phyloP scores from a whole-genome alignment of 1,140 invertebrate species.

The Acyrthosiphon pisum region DNA sequence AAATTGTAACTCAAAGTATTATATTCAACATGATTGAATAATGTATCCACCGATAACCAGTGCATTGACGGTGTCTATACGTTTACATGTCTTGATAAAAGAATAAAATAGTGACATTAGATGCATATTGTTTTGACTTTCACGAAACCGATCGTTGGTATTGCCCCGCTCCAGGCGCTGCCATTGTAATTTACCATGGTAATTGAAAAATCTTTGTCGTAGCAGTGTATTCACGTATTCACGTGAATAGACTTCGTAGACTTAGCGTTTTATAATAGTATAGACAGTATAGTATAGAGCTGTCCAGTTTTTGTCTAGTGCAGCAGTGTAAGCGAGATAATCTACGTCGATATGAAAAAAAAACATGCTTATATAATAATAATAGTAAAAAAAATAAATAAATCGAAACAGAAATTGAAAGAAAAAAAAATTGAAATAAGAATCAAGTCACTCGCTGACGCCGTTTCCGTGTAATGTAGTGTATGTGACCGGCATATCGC shows the following conservation, averaged over 20 bases:
- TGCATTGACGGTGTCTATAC: neutral
- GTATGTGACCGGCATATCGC: conserved; percentile 2
- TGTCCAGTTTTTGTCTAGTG: neutral
- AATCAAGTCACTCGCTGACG: neutral
- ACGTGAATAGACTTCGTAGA: neutral
- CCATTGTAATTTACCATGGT: no score
- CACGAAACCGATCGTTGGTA: neutral
- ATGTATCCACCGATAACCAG: no score
- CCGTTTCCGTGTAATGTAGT: neutral
- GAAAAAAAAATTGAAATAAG: neutral
- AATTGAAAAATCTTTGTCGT: neutral
- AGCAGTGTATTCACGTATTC: no score
- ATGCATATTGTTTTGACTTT: neutral
- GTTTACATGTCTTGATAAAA: no score
- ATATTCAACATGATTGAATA: no score
- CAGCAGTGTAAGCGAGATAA: neutral
- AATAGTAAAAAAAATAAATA: neutral
- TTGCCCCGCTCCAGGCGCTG: neutral
- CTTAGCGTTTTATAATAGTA: neutral
- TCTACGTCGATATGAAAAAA: neutral
- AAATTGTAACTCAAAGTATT: no score
- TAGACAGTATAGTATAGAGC: neutral
- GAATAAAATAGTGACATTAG: neutral
- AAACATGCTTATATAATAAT: neutral
- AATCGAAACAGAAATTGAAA: neutral